Evolutionary conservation across 2,888 invertebrate genomes (phyloP), one percentile per base, ranked within the genome.

Genomic region (Noctuana brunneofusca): DNA sequence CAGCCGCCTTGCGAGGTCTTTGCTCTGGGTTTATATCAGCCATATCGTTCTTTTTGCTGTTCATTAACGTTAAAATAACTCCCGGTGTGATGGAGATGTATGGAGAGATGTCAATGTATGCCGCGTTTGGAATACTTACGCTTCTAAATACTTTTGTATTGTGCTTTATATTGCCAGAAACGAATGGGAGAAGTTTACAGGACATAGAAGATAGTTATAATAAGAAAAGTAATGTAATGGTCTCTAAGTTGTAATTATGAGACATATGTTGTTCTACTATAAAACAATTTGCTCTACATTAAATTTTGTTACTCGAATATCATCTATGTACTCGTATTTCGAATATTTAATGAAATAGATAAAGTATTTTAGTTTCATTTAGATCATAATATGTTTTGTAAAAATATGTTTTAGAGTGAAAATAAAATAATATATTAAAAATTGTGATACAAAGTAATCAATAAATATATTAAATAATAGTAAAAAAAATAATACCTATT

Each of bases 161-260:
- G 41, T 67, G 66, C 54, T 81, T 79, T 65, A 66, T 79, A 20
- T 65, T 85, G 55, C 84, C 84, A 6, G 84, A 85, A 52, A 85
- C 85, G 0, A 75, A 76, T 68, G 93, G 71, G 93, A 96, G 79
- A 94, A 97, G 87, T 93, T 96, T 76, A 84, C 93, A 78, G 93
- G 95, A 58, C 87, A 96, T 71, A 93, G 95, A 78, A 94, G 73
- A 84, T 66, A 69, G 66, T 49, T 71, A 80, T 65, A 80, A 73
- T 56, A 73, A 70, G 24, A 75, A 73, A 55, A 73, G 68, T 18
- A 74, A 97, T 57, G 62, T 64, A 18, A 53, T 49, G 20, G 35
- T 69, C 35, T 69, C 53, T 27, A 62, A 56, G 55, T 56, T 62
- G 18, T 62, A 49, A 56, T n/a, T n/a, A n/a, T n/a, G n/a, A n/a